A percentile compares a stretch with the other conserved stretches of the same genome.
These are phyloP conservation scores for Acanthurus leucopareius DNA, from an alignment of 2,797 vertebrate species.

Conservation along the genomic window DNA sequence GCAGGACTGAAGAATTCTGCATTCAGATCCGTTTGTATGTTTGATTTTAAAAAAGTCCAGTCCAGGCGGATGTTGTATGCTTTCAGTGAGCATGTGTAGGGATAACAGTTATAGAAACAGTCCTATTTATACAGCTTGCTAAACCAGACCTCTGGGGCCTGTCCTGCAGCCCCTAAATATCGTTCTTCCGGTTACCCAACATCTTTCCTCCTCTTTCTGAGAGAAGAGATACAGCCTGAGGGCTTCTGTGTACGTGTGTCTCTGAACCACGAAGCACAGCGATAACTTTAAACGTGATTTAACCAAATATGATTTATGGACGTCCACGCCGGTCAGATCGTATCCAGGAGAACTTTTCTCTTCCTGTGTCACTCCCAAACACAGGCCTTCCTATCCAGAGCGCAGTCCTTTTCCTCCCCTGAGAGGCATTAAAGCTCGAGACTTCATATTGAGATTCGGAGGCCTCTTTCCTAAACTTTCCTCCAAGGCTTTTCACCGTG, in stretches of 20 bases:
- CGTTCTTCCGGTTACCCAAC: constrained; percentile 30
- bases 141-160: constrained; percentile 16
- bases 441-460: constrained; percentile 52
- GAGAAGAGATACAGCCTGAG: constrained; percentile 25
- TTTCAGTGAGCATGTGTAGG: not conserved
- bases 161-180: constrained; percentile 28
- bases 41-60: not conserved
- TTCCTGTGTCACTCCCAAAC: constrained; percentile 15
- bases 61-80: not conserved
- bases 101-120: constrained; percentile 3
- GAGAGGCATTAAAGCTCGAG: constrained; percentile 44
- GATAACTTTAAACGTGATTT: constrained; percentile 26
- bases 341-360: constrained; percentile 17
- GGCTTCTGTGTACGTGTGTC: constrained; percentile 23
- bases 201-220: constrained; percentile 30
- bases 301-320: constrained; percentile 39
- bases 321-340: constrained; percentile 23
- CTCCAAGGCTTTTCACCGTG: constrained; percentile 16
- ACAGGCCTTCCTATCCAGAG: not conserved
- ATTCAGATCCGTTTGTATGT: not conserved
- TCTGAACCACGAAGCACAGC: not conserved
- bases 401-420: constrained; percentile 12
- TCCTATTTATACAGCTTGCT: constrained; percentile 32
- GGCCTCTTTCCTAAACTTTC: constrained; percentile 48
- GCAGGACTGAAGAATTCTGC: constrained; percentile 6